Base-by-base conservation (phyloP, 2,888 invertebrate species). In the Amblyjoppa proteus region DNA sequence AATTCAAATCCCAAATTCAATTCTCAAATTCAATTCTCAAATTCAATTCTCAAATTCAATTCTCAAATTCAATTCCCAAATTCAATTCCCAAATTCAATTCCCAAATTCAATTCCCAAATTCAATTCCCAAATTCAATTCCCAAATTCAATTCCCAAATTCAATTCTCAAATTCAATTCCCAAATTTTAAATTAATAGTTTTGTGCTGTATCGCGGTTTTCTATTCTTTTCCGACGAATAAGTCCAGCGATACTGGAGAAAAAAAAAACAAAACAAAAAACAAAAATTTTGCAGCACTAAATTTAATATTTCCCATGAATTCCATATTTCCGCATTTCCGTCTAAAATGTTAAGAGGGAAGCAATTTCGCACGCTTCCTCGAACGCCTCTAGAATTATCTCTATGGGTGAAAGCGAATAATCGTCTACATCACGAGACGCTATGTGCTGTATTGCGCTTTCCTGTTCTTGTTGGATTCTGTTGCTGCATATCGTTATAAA, bases 241-340 rank as follows among this genome's bases (percentile, higher is more conserved):
- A 34, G 25, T 31, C 51, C 41, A 71, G 75, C 58, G 28, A 41
- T 28, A 71, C 53, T 28, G 6, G n/a, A 53, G 58, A 81, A 81
- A 34, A 49, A 81, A 81, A 34, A 49, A 68, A 77, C 28, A 76
- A 16, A 64, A n/a, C 11, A 69, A 61, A 20, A 34, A 69, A 34
- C 34, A 34, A 34, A 5, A 34, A 41, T 51, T 66, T 66, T 73
- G 49, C 28, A 56, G 31, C 45, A 70, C 31, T 51, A 58, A 75
- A 34, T 70, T 78, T 61, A 73, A 53, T 78, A 51, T 81, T 79
- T 75, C 71, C 68, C 25, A 68, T 31, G 68, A 7, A 38, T 11
- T 41, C 41, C 11, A 41, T 11, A 41, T 41, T 41, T 41, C 41
- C 11, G 0, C 3, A 1, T 11, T 41, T 41, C 41, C 11, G 41